A percentile compares a stretch with the other conserved stretches of the same genome.
Conservation (phyloP, 2,113 vertebrate genomes). For the Dermatemys mawii region DNA sequence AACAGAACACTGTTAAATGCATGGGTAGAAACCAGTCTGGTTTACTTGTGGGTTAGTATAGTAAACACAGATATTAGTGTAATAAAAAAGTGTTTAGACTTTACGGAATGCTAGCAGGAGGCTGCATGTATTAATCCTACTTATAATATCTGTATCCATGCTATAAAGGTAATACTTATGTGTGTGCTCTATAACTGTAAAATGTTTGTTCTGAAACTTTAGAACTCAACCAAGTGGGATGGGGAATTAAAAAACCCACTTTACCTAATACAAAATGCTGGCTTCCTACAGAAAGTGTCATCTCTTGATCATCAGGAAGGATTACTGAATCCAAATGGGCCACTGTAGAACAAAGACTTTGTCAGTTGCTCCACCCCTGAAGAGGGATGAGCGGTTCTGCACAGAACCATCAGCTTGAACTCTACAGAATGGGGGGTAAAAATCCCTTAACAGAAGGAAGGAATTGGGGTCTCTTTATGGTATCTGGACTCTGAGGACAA, state of each 20-base stretch:
- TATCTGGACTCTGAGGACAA: background rate
- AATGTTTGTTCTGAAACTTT: background rate
- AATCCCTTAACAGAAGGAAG: background rate
- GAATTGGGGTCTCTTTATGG: background rate
- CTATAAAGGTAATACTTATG: background rate
- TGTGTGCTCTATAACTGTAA: background rate
- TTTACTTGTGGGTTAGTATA: background rate
- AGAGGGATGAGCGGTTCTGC: no score
- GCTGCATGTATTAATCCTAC: background rate
- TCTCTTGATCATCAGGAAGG: background rate
- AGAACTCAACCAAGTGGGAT: background rate
- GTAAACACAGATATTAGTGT: background rate
- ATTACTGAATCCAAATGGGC: background rate
- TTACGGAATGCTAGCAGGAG: background rate
- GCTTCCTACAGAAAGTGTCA: background rate
- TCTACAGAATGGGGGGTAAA: background rate
- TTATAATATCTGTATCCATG: background rate
- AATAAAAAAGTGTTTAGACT: background rate
- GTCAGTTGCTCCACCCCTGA: background rate
- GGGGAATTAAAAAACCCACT: background rate
- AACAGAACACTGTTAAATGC: background rate
- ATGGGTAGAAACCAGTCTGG: background rate
- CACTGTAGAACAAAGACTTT: background rate
- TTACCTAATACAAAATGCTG: background rate
- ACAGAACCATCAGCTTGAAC: background rate